Evolutionary conservation across 1,140 invertebrate genomes (phyloP).

Genomic region (Orussus abietinus): DNA sequence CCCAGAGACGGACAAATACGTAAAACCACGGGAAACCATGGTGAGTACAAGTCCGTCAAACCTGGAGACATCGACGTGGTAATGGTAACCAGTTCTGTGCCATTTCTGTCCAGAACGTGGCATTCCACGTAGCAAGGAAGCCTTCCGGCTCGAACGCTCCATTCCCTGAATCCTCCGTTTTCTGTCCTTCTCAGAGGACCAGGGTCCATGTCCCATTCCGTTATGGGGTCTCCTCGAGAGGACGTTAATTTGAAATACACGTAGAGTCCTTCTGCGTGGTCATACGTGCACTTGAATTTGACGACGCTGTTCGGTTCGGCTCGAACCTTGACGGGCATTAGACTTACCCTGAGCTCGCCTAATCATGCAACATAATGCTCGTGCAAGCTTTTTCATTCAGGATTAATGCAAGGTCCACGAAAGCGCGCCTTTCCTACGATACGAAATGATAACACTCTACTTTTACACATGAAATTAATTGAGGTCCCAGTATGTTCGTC

Average conservation of each 20-base stretch:
- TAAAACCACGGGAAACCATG: conserved; percentile 21
- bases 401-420: no score
- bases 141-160: conserved; percentile 25
- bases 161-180: conserved; percentile 25
- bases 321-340: conserved; percentile 49
- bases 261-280: conserved; percentile 41
- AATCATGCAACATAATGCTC: conserved; percentile 31
- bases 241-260: conserved; percentile 47
- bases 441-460: no score
- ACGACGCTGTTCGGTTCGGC: conserved; percentile 40
- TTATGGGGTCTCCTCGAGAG: conserved; percentile 25
- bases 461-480: no score
- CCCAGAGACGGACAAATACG: conserved; percentile 31
- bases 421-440: no score
- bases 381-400: no score
- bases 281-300: conserved; percentile 54
- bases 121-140: conserved; percentile 37
- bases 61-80: conserved; percentile 38
- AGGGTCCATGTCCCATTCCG: conserved; percentile 15
- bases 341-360: conserved; percentile 54
- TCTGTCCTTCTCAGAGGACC: conserved; percentile 17
- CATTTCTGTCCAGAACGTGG: conserved; percentile 26
- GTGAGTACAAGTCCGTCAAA: conserved; percentile 41
- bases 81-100: conserved; percentile 35
- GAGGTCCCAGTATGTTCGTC: no score